Conservation (phyloP, 2,113 vertebrate genomes). For the Sphaerodactylus townsendi region DNA sequence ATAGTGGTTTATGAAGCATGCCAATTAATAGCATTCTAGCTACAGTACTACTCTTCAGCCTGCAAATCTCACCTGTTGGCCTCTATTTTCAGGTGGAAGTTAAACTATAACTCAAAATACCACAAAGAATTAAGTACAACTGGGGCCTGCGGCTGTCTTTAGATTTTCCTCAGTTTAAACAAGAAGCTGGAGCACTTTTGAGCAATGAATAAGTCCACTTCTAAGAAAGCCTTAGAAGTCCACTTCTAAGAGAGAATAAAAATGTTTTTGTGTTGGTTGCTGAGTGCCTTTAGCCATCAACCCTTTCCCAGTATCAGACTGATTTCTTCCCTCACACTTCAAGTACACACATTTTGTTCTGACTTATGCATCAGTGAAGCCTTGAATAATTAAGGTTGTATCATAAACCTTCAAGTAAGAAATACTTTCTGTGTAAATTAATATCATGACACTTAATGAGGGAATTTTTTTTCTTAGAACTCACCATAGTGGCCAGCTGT, state of each 20-base stretch:
- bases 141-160: constrained; percentile 16
- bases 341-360: not conserved
- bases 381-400: not conserved
- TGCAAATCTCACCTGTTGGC: constrained; percentile 59
- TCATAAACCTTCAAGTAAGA: not conserved
- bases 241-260: constrained; percentile 22
- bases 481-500: too few species aligned
- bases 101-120: constrained; percentile 65
- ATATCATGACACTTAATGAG: too few species aligned
- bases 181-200: constrained; percentile 56
- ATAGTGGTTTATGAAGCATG: constrained; percentile 38
- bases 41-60: constrained; percentile 42
- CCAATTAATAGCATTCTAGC: constrained; percentile 28
- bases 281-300: not conserved
- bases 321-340: not conserved
- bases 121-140: constrained; percentile 53
- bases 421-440: too few species aligned
- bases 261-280: not conserved
- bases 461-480: too few species aligned
- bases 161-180: constrained; percentile 56
- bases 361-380: not conserved
- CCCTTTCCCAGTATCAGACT: not conserved
- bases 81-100: constrained; percentile 59
- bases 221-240: constrained; percentile 5
- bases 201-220: constrained; percentile 27